Conservation (phyloP, 2,113 vertebrate species). For the Hemiscyllium ocellatum region DNA sequence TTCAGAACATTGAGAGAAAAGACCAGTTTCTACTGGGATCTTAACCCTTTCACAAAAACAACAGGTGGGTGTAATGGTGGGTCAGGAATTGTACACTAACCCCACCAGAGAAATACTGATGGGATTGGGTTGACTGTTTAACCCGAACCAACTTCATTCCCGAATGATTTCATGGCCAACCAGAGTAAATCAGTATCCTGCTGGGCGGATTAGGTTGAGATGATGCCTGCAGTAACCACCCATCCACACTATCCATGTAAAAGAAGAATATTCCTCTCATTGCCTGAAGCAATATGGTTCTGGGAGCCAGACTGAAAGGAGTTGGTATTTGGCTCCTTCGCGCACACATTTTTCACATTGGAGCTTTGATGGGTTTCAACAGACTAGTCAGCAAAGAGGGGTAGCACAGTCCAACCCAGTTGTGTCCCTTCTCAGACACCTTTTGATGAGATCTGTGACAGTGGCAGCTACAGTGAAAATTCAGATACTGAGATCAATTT, state of each 20-base stretch:
- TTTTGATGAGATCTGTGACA: not conserved
- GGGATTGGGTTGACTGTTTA: not conserved
- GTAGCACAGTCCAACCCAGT: too few relatives aligned
- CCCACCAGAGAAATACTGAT: not conserved
- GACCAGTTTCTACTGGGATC: not conserved
- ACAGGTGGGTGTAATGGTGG: too few relatives aligned
- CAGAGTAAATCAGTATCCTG: not conserved
- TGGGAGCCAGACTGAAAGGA: not conserved
- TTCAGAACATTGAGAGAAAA: too few relatives aligned
- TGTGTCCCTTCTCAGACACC: not conserved
- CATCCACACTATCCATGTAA: not conserved
- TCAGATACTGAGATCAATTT: too few relatives aligned
- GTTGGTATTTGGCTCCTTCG: constrained; percentile 10
- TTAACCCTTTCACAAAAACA: not conserved
- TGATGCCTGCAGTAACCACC: not conserved
- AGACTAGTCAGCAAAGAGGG: not conserved
- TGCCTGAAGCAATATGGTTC: not conserved
- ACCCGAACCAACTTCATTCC: not conserved
- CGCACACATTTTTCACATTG: constrained; percentile 40
- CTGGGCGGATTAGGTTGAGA: not conserved
- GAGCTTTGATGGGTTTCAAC: not conserved
- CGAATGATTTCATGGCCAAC: not conserved
- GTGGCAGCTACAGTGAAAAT: not conserved
- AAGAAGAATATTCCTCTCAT: not conserved
- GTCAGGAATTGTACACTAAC: not conserved